These are phyloP conservation scores for Aphelocoma californica DNA, from an alignment of 2,797 vertebrate species.

Conservation along the genomic window DNA sequence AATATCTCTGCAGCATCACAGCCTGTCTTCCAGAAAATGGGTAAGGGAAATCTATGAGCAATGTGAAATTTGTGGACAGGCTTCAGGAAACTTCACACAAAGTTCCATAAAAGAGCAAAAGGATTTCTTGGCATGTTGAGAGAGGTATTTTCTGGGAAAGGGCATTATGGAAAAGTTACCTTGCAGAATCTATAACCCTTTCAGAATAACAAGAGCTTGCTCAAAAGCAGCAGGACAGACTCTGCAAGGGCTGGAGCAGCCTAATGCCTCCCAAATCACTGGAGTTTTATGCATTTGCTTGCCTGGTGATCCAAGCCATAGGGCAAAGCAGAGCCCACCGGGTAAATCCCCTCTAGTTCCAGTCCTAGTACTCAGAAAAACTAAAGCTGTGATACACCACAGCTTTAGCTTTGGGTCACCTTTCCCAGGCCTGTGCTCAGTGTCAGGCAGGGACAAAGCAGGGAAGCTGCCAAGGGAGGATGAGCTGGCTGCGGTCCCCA, in stretches of 20 bases:
- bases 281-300: background rate
- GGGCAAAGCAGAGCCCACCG: background rate
- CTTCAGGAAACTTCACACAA: background rate
- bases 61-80: background rate
- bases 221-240: background rate
- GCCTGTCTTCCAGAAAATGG: background rate
- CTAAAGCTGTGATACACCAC: background rate
- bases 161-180: background rate
- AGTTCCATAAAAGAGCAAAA: background rate
- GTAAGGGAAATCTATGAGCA: background rate
- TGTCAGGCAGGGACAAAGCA: background rate
- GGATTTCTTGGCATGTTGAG: background rate
- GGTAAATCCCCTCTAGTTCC: background rate
- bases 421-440: background rate
- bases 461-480: background rate
- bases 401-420: background rate
- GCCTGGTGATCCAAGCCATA: background rate
- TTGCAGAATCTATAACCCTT: background rate
- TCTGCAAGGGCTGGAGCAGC: background rate
- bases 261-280: background rate
- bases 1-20: background rate
- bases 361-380: background rate
- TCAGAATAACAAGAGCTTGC: background rate
- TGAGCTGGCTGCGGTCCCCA: accelerated
- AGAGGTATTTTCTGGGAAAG: constrained; percentile 25